Evolutionary conservation across 2,888 invertebrate species (phyloP).

Genomic region (Phymatocera aterrima): DNA sequence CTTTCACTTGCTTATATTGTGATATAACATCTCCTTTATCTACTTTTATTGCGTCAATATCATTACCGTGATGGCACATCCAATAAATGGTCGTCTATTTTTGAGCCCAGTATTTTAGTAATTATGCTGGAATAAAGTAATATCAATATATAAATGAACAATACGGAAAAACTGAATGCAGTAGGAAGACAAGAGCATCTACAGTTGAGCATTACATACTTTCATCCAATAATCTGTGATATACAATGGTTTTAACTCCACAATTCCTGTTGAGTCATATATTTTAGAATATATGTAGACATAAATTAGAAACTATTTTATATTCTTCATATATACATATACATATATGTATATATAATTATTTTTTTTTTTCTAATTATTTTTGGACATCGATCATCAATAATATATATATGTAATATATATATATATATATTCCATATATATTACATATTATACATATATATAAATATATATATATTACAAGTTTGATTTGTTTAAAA

Average conservation of each 20-base stretch:
- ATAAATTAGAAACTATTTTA: slow-evolving; percentile 17
- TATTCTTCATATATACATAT: background rate
- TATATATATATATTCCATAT: too few species aligned
- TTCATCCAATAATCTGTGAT: slow-evolving; percentile 9
- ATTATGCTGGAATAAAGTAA: background rate
- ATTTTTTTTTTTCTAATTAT: background rate
- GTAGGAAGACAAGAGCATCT: slow-evolving; percentile 35
- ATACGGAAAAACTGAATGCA: slow-evolving; percentile 2
- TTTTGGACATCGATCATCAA: slow-evolving; percentile 60
- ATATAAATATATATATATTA: too few species aligned
- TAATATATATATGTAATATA: too few species aligned
- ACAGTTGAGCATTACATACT: slow-evolving; percentile 28
- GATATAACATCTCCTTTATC: background rate
- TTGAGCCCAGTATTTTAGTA: background rate
- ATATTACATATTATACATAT: too few species aligned
- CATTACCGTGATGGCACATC: background rate
- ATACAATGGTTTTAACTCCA: background rate
- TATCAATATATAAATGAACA: background rate
- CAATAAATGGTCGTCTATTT: background rate
- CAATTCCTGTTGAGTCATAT: background rate
- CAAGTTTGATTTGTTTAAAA: slow-evolving; percentile 65
- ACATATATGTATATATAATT: background rate
- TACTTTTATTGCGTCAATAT: slow-evolving; percentile 13
- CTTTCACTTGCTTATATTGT: background rate
- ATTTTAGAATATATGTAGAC: slow-evolving; percentile 30